Percentiles rank a stretch among this genome's conserved stretches.
Evolutionary conservation across 2,888 invertebrate genomes (phyloP).

Genomic region (Drosophila testacea): DNA sequence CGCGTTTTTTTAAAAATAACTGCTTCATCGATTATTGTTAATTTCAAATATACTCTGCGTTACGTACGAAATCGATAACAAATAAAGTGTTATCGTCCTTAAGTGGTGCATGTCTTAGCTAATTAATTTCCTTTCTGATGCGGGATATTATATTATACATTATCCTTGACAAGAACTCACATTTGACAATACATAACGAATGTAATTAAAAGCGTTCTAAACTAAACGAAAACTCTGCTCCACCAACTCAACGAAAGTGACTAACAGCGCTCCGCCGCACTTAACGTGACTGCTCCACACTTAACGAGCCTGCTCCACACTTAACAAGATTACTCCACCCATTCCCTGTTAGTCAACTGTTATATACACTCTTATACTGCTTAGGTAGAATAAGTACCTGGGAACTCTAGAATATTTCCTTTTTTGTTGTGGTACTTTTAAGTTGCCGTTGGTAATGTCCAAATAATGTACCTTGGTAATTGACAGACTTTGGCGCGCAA

Average conservation of each 20-base stretch:
- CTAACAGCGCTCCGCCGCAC: background rate
- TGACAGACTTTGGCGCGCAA: no score
- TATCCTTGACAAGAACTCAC: no score
- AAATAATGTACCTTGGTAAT: no score
- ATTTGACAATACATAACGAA: background rate
- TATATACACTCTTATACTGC: slow-evolving; percentile 14
- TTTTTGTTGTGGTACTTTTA: background rate
- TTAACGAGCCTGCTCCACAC: slow-evolving; percentile 18
- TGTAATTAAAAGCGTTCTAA: background rate
- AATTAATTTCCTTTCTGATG: no score
- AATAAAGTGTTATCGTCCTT: no score
- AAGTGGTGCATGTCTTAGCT: no score
- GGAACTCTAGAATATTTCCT: background rate
- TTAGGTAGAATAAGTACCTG: slow-evolving; percentile 34
- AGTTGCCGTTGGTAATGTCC: slow-evolving; percentile 1
- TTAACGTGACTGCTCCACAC: background rate
- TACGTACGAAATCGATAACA: no score
- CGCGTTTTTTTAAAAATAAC: background rate
- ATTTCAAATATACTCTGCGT: no score
- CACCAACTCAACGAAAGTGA: background rate
- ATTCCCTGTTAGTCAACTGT: slow-evolving; percentile 9
- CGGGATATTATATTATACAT: no score
- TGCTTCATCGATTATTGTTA: no score
- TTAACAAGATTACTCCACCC: background rate
- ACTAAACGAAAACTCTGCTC: background rate